Base-by-base conservation (phyloP, 2,113 vertebrate species). In the Diphyllodes magnificus region DNA sequence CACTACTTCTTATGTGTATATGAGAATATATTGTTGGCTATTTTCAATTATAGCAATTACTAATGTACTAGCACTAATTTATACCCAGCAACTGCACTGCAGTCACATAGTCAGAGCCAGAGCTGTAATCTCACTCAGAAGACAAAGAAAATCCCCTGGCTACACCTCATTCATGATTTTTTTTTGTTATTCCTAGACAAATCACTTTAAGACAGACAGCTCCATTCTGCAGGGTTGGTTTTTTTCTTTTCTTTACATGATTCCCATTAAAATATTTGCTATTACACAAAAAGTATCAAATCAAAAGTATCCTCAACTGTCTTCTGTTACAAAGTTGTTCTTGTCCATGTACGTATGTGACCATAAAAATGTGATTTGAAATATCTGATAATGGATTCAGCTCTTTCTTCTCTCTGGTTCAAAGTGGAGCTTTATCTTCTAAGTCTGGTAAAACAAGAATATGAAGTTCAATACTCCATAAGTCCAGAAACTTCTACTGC, bases 101-200 rank as follows among this genome's bases (percentile, higher is more conserved):
- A 87, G 13, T 17, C 18, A 21, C 35, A 20, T 27, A 59, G 16
- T 63, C 39, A 68, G 16, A 82, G 24, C 6, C n/a, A 71, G 37
- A 93, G 42, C 16, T 57, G 28, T 31, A 76, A 75, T 49, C 8
- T 88, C 28, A 64, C 7, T 12, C 11, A 42, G 19, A 86, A 75
- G 5, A 20, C 25, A 60, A 87, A 82, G 15, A 68, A 75, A 68
- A 82, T 51, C 4, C 8, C 5, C 2, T 2, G 1, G 7, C 17
- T 45, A 49, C 1, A n/a, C 2, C 6, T 2, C 30, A 33, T 6
- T 82, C 6, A 14, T 31, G 0, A 5, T 3, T 69, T 80, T 66
- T 60, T 60, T 42, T 47, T 77, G 3, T 33, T 83, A 20, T 33
- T 84, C 42, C 23, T 64, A 8, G 16, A 11, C 39, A 79, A 92